phyloP scores from a whole-genome alignment of 2,888 invertebrate genomes.

The Oscheius sp. region DNA sequence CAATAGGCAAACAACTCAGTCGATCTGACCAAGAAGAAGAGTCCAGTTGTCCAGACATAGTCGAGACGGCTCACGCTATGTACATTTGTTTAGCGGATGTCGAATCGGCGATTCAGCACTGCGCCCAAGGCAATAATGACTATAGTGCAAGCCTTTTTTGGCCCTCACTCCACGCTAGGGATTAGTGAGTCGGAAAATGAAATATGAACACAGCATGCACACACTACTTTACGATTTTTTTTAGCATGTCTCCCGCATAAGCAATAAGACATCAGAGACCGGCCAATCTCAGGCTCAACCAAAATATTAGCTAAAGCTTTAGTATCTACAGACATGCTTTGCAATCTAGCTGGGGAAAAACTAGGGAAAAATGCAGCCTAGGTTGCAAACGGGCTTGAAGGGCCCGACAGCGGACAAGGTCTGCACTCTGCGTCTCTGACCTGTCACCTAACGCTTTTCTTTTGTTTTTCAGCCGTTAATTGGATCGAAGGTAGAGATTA shows the following conservation, averaged over 20 bases:
- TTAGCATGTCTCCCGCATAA: neutral
- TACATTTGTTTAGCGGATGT: conserved; percentile 22
- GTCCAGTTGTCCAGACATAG: conserved; percentile 14
- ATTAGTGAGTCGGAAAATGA: conserved; percentile 14
- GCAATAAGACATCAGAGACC: neutral
- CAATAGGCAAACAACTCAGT: neutral
- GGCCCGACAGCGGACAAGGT: conserved; percentile 7
- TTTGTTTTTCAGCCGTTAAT: no score
- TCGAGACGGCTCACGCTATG: conserved; percentile 11
- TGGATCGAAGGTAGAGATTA: no score
- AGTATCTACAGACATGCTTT: neutral
- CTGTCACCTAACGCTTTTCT: conserved; percentile 10
- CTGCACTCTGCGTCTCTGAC: conserved; percentile 27
- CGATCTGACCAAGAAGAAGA: neutral
- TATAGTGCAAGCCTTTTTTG: conserved; percentile 13
- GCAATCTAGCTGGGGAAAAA: neutral
- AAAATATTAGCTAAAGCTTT: neutral
- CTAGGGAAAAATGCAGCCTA: neutral
- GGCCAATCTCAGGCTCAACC: no score
- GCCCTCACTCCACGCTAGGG: neutral
- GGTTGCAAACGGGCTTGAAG: conserved; percentile 24
- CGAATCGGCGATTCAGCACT: conserved; percentile 11
- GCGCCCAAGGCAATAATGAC: conserved; percentile 22
- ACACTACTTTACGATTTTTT: neutral
- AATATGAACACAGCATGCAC: neutral